Evolutionary conservation across 2,113 vertebrate species (phyloP), one percentile per base, ranked within the genome.

Genomic region (Takifugu bimaculatus): DNA sequence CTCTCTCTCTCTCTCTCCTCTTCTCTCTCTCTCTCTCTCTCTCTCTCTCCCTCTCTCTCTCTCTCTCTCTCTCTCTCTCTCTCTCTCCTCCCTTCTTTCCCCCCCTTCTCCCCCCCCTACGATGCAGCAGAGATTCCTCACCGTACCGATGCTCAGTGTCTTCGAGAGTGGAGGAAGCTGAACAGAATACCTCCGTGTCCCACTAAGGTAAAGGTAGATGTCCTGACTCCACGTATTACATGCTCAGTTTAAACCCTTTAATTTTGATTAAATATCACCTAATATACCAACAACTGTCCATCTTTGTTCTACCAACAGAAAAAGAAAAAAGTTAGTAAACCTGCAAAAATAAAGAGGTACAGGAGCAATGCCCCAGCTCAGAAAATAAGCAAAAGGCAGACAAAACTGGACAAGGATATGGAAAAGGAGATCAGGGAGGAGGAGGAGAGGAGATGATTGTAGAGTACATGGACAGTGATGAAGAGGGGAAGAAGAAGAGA

Each of bases 61-160:
- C 10, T 2, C 35, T 39, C 35, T 39, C 7, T 39, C 35, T 4
- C 35, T 10, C 35, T 20, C 35, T 6, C 32, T 35, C 32, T 11
- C 5, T 39, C 35, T 10, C 35, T 20, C 35, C 5, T 39, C 35
- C 11, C 35, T 35, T 58, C 45, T 63, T n/a, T 39, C 5, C 60
- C 28, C 67, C 26, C n/a, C n/a, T n/a, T n/a, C n/a, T n/a, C n/a
- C n/a, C n/a, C n/a, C n/a, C n/a, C n/a, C n/a, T n/a, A n/a, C n/a
- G n/a, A n/a, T n/a, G n/a, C 95, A 1, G 83, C 91, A 0, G 95
- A 97, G 26, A 70, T 98, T 9, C 91, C 93, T 0, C 88, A 93
- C 25, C 90, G 97, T 10, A 77, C 81, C 0, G 90, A 92, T 1
- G 76, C 89, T 26, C 97, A 99, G 4, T 98, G 95, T 66, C 71